Percentiles rank a stretch among this genome's conserved stretches.
Conservation (phyloP, 2,797 vertebrate species). For the Eospalax fontanierii region DNA sequence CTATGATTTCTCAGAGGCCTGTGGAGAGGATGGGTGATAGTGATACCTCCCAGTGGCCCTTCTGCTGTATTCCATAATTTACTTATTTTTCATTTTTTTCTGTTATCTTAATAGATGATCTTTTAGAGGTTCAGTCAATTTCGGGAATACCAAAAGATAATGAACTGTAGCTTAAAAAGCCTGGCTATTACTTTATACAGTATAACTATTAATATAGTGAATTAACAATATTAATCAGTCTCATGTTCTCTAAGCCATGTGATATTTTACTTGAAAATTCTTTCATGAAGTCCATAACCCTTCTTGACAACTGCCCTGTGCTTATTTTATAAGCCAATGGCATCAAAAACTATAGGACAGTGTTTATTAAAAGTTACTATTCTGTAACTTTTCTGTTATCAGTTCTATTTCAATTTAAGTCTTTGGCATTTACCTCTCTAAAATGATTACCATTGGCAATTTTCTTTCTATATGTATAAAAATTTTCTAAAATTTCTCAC, state of each 20-base stretch:
- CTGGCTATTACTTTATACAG: neutral
- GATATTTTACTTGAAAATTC: neutral
- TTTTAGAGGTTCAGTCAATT: neutral
- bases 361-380: neutral
- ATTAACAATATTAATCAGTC: neutral
- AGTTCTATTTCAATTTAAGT: neutral
- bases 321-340: neutral
- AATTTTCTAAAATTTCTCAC: slow-evolving; percentile 47
- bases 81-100: neutral
- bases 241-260: neutral
- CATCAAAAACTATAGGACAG: neutral
- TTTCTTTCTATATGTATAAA: neutral
- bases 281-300: neutral
- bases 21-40: neutral
- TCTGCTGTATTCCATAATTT: neutral
- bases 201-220: neutral
- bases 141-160: neutral
- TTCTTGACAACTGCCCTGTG: neutral
- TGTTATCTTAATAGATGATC: neutral
- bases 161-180: neutral
- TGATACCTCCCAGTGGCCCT: neutral
- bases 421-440: neutral
- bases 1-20: neutral
- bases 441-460: slow-evolving; percentile 58
- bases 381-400: neutral